Base-by-base conservation (phyloP, 2,797 vertebrate genomes). In the Anguilla megastoma region DNA sequence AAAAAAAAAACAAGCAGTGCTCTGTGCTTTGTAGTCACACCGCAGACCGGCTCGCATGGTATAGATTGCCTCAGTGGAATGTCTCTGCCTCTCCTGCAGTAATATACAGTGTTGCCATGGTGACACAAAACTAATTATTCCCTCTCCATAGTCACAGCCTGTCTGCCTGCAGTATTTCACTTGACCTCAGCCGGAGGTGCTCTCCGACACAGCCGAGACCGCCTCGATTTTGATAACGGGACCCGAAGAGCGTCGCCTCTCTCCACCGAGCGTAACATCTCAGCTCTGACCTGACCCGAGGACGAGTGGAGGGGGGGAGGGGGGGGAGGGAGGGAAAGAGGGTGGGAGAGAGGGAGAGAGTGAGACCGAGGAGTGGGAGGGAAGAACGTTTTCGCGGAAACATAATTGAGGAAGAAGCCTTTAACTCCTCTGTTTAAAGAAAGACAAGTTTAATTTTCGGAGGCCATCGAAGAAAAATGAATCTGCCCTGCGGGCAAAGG, bases 91-190 rank as follows among this genome's bases (percentile, higher is more conserved):
- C 85, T 84, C 87, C 90, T 91, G 90, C 86, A 91, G 92, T 86
- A 87, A 90, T 94, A 94, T 93, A 94, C 93, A 93, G 93, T 93
- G 94, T 96, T 93, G 89, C 95, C 94, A 96, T 96, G 95, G 95
- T 92, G 95, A 96, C 95, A 88, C 94, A 92, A 93, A 92, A 94
- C 95, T 95, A 96, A 95, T 96, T 95, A 94, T 95, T 95, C 95
- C 93, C 92, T 92, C 93, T 90, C 92, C 92, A 90, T 91, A 80
- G 71, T 87, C 71, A 87, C 86, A 18, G 86, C 89, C 92, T 91
- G 84, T 83, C 88, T 92, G 92, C 91, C 91, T 93, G 94, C 92
- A 92, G 93, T 92, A 95, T 95, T 95, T 95, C 91, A 93, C 92
- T 95, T 96, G 96, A 96, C 96, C 96, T 96, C 95, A 95, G 91